phyloP scores from a whole-genome alignment of 2,113 vertebrate species.

The Onychostruthus taczanowskii region DNA sequence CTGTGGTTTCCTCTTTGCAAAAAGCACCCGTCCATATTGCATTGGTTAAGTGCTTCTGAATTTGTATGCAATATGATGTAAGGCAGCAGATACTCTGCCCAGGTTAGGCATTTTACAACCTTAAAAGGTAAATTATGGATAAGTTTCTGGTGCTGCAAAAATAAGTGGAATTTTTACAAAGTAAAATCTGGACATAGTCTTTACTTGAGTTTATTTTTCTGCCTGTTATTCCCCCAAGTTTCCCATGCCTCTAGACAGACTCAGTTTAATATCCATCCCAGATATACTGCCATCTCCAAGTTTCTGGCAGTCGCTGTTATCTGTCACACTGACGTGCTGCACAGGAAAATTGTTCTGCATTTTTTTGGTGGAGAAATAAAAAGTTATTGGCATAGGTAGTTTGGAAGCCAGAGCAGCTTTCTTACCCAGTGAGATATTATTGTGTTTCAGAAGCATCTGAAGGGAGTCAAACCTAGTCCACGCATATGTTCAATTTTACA shows the following conservation, averaged over 20 bases:
- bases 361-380: slow-evolving; percentile 33
- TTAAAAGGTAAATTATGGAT: neutral
- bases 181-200: neutral
- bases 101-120: neutral
- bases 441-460: slow-evolving; percentile 48
- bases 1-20: slow-evolving; percentile 28
- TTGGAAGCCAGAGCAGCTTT: slow-evolving; percentile 37
- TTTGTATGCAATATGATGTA: neutral
- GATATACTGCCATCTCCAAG: neutral
- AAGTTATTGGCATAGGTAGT: slow-evolving; percentile 45
- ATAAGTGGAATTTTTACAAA: slow-evolving; percentile 15
- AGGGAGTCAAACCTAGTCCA: slow-evolving; percentile 41
- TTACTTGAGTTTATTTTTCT: neutral
- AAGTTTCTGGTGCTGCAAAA: slow-evolving; percentile 19
- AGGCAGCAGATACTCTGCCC: neutral
- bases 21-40: slow-evolving; percentile 1
- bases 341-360: neutral
- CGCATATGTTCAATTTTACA: slow-evolving; percentile 55
- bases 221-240: neutral
- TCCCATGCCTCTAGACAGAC: neutral
- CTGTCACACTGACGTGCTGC: neutral
- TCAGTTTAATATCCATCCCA: slow-evolving; percentile 12
- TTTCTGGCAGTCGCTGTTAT: neutral
- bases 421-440: slow-evolving; percentile 37
- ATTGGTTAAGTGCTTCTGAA: neutral